A percentile compares a stretch with the other conserved stretches of the same genome.
These are phyloP conservation scores for Drosophila bocki DNA, from an alignment of 1,140 invertebrate genomes.

Conservation along the genomic window DNA sequence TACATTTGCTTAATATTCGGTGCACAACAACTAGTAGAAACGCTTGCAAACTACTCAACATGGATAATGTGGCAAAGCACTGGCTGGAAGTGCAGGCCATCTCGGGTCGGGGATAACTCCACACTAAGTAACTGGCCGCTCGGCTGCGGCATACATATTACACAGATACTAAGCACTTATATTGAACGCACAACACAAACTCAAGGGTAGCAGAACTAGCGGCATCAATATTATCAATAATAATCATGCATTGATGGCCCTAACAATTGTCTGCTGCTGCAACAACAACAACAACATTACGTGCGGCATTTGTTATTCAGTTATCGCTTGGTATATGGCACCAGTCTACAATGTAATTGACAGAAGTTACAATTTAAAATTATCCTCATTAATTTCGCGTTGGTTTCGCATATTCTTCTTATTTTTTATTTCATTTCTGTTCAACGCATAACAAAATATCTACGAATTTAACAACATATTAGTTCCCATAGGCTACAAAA, in stretches of 20 bases:
- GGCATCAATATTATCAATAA: constrained; percentile 26
- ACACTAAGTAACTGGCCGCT: constrained; percentile 38
- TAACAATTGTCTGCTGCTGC: constrained; percentile 33
- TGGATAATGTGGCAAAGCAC: constrained; percentile 50
- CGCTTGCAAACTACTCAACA: constrained; percentile 64
- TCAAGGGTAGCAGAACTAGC: constrained; percentile 33
- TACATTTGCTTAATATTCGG: constrained; percentile 48
- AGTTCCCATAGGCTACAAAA: constrained; percentile 48
- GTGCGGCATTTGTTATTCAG: constrained; percentile 44
- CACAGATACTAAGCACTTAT: constrained; percentile 56
- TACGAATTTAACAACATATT: constrained; percentile 66
- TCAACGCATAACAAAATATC: constrained; percentile 64
- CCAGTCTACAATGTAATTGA: constrained; percentile 85
- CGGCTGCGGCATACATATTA: constrained; percentile 45
- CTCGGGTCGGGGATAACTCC: constrained; percentile 31
- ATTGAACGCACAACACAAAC: constrained; percentile 57
- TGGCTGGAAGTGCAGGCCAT: constrained; percentile 52
- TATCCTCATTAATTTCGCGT: constrained; percentile 37
- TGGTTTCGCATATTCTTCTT: constrained; percentile 7
- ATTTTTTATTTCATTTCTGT: constrained; percentile 12
- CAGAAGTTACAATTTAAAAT: constrained; percentile 84
- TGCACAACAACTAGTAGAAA: constrained; percentile 71
- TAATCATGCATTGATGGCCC: constrained; percentile 42
- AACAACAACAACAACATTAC: constrained; percentile 38
- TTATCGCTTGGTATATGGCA: constrained; percentile 69